Conservation (phyloP, 2,113 vertebrate genomes). For the Cephalopholis sonnerati region DNA sequence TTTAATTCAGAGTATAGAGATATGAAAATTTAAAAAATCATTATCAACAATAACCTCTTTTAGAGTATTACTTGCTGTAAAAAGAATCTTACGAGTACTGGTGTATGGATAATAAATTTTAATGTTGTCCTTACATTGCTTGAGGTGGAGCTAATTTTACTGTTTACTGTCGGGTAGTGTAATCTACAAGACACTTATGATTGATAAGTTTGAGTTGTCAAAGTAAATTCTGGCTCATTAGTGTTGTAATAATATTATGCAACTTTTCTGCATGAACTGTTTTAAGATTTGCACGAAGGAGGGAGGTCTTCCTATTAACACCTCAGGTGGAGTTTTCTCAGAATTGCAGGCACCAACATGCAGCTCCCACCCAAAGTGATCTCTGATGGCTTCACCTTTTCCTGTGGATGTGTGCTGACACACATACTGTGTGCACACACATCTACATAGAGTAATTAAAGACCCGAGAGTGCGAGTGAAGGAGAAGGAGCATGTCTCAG, state of each 20-base stretch:
- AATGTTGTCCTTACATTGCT: background rate
- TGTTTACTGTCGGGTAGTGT: background rate
- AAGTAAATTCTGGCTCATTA: background rate
- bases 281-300: constrained; percentile 13
- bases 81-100: background rate
- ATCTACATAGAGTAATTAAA: constrained; percentile 65
- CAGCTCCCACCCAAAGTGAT: constrained; percentile 60
- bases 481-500: constrained; percentile 58
- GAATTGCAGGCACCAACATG: constrained; percentile 71
- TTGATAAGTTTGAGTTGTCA: background rate
- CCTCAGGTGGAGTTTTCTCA: constrained; percentile 59
- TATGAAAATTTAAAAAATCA: background rate
- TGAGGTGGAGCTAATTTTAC: background rate
- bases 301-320: constrained; percentile 26
- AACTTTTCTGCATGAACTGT: background rate
- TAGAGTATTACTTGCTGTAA: too few species aligned
- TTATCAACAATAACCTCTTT: background rate
- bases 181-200: background rate
- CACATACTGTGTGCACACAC: constrained; percentile 14
- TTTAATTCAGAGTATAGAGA: background rate
- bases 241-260: constrained; percentile 7
- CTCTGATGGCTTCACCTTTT: constrained; percentile 49
- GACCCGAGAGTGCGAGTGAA: constrained; percentile 54
- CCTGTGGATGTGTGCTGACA: constrained; percentile 14
- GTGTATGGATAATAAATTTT: too few species aligned